These are phyloP conservation scores for Spodoptera picta DNA, from an alignment of 2,888 invertebrate genomes.

Conservation along the genomic window DNA sequence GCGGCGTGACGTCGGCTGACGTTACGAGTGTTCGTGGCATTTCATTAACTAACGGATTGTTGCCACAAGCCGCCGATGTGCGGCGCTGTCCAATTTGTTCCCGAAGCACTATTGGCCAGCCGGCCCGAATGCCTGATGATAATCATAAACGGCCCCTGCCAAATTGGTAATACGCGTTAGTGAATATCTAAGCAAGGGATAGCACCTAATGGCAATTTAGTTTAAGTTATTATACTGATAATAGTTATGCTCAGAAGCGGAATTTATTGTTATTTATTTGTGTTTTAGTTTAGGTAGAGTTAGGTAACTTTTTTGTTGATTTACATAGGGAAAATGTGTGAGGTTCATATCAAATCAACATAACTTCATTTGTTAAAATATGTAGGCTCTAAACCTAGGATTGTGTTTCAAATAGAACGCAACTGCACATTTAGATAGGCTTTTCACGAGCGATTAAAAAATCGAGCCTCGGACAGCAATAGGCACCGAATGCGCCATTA, in stretches of 20 bases:
- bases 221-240: slow-evolving; percentile 50
- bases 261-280: slow-evolving; percentile 24
- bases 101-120: slow-evolving; percentile 42
- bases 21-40: slow-evolving; percentile 59
- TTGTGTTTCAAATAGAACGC: not conserved
- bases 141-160: slow-evolving; percentile 45
- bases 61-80: slow-evolving; percentile 51
- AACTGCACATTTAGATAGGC: slow-evolving; percentile 26
- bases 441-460: slow-evolving; percentile 19
- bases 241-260: slow-evolving; percentile 34
- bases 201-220: slow-evolving; percentile 47
- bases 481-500: slow-evolving; percentile 14
- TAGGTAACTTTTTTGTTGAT: slow-evolving; percentile 2
- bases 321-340: too few species aligned
- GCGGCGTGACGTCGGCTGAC: slow-evolving; percentile 46
- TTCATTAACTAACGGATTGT: slow-evolving; percentile 66
- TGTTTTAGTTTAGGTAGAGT: slow-evolving; percentile 7
- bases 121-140: slow-evolving; percentile 45
- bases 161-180: slow-evolving; percentile 54
- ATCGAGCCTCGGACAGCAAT: slow-evolving; percentile 1
- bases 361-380: too few species aligned
- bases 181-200: slow-evolving; percentile 56
- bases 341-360: too few species aligned
- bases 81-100: slow-evolving; percentile 60
- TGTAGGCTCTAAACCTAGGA: not conserved